Conservation (phyloP, 2,797 vertebrate species). For the Gadopsis bispinosus region DNA sequence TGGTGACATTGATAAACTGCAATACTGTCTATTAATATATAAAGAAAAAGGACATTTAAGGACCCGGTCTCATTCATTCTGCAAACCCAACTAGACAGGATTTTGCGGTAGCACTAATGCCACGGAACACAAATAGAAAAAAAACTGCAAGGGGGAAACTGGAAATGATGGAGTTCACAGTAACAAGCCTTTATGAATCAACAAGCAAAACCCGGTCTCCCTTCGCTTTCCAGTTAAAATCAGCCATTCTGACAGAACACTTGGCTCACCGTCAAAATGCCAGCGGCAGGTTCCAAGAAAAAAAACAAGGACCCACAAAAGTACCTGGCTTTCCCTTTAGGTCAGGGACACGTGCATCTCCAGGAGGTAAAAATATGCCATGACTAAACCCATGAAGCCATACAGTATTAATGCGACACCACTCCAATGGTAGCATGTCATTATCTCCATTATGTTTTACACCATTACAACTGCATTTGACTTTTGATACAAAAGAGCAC, state of each 20-base stretch:
- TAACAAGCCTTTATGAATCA: conserved; percentile 22
- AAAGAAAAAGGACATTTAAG: conserved; percentile 3
- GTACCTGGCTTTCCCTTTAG: conserved; percentile 15
- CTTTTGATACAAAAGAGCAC: conserved; percentile 26
- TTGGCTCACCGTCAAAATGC: conserved; percentile 17
- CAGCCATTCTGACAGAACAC: conserved; percentile 13
- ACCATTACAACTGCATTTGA: background rate
- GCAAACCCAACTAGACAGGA: conserved; percentile 37
- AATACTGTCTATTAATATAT: conserved; percentile 44
- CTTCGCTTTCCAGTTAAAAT: conserved; percentile 12
- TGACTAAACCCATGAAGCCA: conserved; percentile 22
- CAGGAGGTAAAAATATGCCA: conserved; percentile 23
- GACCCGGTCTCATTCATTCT: conserved; percentile 26
- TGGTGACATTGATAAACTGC: conserved; percentile 42
- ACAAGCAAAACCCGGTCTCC: conserved; percentile 13
- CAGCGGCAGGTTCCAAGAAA: background rate
- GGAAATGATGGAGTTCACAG: conserved; percentile 19
- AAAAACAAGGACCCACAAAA: background rate
- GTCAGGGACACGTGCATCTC: conserved; percentile 18
- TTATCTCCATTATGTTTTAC: conserved; percentile 24
- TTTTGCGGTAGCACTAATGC: conserved; percentile 5
- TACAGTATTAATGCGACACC: conserved; percentile 26
- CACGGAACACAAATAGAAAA: conserved; percentile 18
- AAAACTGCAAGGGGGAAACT: conserved; percentile 17
- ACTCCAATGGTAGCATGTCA: conserved; percentile 8